These are phyloP conservation scores for Prionace glauca DNA, from an alignment of 2,797 vertebrate genomes.

Conservation along the genomic window DNA sequence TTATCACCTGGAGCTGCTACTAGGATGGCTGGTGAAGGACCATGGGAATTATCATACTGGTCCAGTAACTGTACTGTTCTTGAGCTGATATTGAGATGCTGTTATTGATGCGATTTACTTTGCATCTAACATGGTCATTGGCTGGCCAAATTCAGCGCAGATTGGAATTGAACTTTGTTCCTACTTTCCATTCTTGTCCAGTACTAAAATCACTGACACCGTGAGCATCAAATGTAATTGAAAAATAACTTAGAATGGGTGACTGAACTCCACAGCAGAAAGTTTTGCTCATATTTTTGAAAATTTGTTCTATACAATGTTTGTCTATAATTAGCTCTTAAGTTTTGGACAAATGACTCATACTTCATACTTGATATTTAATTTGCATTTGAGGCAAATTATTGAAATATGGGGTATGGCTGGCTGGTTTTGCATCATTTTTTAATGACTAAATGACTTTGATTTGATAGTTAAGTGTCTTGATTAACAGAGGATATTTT, in stretches of 20 bases:
- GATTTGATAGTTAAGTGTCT: neutral
- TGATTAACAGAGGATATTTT: neutral
- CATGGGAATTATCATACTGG: neutral
- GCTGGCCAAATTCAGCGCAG: neutral
- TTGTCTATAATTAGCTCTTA: neutral
- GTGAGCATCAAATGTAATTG: neutral
- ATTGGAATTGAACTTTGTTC: neutral
- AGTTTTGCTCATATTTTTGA: neutral
- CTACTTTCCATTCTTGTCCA: neutral
- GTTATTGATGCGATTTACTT: neutral
- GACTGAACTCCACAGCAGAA: neutral
- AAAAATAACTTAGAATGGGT: neutral
- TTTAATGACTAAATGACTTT: neutral
- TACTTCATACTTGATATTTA: neutral
- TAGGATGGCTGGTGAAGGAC: neutral
- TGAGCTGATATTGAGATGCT: neutral
- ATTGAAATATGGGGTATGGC: neutral
- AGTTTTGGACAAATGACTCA: neutral
- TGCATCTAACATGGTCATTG: neutral
- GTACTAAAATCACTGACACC: neutral
- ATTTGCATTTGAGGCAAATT: neutral
- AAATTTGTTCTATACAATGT: neutral
- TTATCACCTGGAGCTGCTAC: no score
- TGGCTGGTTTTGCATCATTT: neutral
- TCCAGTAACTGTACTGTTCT: neutral